These are phyloP conservation scores for Scaptomyza hsui DNA, from an alignment of 1,140 invertebrate species.

Conservation along the genomic window DNA sequence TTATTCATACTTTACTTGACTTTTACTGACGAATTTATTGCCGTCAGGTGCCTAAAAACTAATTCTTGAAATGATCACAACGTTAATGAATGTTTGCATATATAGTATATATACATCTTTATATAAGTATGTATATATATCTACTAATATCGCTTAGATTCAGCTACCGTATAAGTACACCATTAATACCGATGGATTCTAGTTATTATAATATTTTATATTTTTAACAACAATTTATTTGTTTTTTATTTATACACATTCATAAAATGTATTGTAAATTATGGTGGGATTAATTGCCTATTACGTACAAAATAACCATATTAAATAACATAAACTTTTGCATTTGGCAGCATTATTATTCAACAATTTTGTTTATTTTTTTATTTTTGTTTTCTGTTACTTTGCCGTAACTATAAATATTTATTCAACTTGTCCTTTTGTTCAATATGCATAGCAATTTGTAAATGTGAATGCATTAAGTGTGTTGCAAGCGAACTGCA, in stretches of 20 bases:
- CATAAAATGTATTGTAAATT: conserved; percentile 82
- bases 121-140: conserved; percentile 34
- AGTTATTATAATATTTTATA: conserved; percentile 13
- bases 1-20: conserved; percentile 54
- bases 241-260: conserved; percentile 47
- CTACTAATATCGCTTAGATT: conserved; percentile 50
- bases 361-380: conserved; percentile 2
- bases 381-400: conserved; percentile 17
- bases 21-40: conserved; percentile 37
- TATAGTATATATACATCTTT: conserved; percentile 17
- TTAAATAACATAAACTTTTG: conserved; percentile 31
- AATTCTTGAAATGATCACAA: conserved; percentile 83
- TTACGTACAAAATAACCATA: conserved; percentile 60
- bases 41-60: conserved; percentile 56
- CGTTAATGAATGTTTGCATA: conserved; percentile 70
- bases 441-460: conserved; percentile 55
- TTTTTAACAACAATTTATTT: conserved; percentile 50
- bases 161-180: conserved; percentile 50
- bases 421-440: conserved; percentile 17
- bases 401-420: conserved; percentile 6
- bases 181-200: conserved; percentile 42
- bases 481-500: conserved; percentile 34
- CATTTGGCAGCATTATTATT: conserved; percentile 33
- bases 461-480: conserved; percentile 52
- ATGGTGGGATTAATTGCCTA: conserved; percentile 83